These are phyloP conservation scores for Colinus virginianus DNA, from an alignment of 2,113 vertebrate genomes.

Conservation along the genomic window DNA sequence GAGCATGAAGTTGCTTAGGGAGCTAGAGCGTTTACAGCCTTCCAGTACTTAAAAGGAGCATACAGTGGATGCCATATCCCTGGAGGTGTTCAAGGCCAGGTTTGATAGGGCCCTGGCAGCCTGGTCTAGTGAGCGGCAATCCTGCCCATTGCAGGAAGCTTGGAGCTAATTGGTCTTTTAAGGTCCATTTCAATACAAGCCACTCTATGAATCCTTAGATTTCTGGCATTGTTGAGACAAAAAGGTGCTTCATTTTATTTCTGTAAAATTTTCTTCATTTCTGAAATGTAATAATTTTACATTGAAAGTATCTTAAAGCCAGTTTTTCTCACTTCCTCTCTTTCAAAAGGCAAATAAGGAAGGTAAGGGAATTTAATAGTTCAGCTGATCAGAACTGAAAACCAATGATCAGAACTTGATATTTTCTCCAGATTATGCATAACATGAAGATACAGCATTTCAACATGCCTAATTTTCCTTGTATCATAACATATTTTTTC, in stretches of 20 bases:
- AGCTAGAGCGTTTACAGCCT: background rate
- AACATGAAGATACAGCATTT: background rate
- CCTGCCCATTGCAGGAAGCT: background rate
- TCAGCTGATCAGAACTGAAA: background rate
- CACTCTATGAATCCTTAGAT: background rate
- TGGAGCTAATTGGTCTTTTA: background rate
- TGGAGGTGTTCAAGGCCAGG: background rate
- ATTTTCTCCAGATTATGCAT: background rate
- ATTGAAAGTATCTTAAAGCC: background rate
- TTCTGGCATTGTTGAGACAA: background rate
- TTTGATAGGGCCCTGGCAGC: background rate
- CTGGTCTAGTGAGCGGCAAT: background rate
- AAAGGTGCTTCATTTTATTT: background rate
- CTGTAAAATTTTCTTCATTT: background rate
- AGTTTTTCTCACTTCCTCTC: background rate
- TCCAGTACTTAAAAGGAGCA: background rate
- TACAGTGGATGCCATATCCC: background rate
- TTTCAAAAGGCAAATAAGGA: background rate
- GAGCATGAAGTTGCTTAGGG: background rate
- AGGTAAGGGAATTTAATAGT: background rate
- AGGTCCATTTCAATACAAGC: background rate
- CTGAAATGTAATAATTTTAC: background rate
- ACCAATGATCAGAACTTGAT: background rate
- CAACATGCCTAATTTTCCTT: background rate
- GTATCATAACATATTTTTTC: background rate